A percentile compares a stretch with the other conserved stretches of the same genome.
Evolutionary conservation across 2,797 vertebrate species (phyloP).

Genomic region (Acrocephalus scirpaceus): DNA sequence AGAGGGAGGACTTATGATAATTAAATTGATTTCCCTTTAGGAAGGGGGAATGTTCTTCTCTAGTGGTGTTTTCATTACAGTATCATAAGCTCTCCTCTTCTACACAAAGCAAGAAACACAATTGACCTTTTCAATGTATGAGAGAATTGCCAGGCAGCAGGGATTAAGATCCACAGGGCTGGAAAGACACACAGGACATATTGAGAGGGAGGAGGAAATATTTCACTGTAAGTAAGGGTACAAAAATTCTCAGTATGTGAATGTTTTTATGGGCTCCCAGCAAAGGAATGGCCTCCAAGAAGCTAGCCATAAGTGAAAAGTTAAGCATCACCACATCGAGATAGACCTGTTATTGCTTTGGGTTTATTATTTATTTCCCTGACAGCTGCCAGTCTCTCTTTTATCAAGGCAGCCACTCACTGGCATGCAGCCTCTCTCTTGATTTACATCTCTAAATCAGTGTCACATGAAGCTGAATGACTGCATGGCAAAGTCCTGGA

Average conservation of each 20-base stretch:
- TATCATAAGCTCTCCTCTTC: not conserved
- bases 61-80: not conserved
- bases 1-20: not conserved
- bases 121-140: not conserved
- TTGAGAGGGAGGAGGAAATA: not conserved
- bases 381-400: not conserved
- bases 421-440: not conserved
- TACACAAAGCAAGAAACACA: not conserved
- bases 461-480: not conserved
- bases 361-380: not conserved
- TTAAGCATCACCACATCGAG: not conserved
- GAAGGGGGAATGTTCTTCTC: not conserved
- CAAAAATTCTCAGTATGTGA: not conserved
- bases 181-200: not conserved
- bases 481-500: not conserved
- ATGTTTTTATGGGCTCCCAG: not conserved
- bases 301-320: not conserved
- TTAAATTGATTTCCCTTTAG: not conserved
- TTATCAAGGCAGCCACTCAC: not conserved
- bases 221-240: not conserved
- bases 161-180: not conserved
- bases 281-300: not conserved
- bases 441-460: slow-evolving; percentile 4
- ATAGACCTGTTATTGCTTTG: not conserved
- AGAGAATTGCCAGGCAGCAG: not conserved